Conservation (phyloP, 2,797 vertebrate genomes). For the Gymnopithys bicolor region DNA sequence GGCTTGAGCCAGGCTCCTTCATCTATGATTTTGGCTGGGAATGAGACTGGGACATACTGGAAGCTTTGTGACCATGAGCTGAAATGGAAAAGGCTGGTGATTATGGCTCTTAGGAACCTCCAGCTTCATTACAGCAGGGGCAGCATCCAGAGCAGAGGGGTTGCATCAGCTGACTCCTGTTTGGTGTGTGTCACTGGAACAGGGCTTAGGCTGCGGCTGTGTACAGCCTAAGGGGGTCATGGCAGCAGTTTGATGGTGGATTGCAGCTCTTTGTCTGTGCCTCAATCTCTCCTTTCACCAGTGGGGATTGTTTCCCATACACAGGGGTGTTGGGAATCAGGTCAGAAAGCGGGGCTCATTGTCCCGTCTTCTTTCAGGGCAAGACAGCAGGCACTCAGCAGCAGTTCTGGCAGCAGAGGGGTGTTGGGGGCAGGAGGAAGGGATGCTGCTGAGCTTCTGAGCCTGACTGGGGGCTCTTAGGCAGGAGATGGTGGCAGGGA, state of each 20-base stretch:
- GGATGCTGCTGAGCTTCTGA: accelerated
- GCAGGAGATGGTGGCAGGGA: background rate
- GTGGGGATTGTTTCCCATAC: accelerated
- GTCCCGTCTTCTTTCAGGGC: accelerated
- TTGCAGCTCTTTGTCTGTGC: background rate
- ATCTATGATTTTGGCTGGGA: background rate
- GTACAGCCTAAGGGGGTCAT: background rate
- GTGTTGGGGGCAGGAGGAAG: accelerated
- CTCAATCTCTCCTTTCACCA: background rate
- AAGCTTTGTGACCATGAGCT: background rate
- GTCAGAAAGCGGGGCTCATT: background rate
- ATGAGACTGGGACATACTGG: background rate
- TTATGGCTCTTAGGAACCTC: background rate
- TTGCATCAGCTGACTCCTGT: background rate
- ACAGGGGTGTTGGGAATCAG: background rate
- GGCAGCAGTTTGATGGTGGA: background rate
- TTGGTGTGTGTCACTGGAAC: accelerated
- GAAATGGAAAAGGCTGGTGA: background rate
- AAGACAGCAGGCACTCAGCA: accelerated
- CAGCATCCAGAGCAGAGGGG: background rate
- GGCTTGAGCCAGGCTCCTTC: background rate
- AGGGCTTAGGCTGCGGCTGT: background rate
- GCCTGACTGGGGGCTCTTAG: background rate
- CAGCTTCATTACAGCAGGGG: accelerated
- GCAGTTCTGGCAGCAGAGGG: background rate